These are phyloP conservation scores for Upupa epops DNA, from an alignment of 2,113 vertebrate genomes.

Conservation along the genomic window DNA sequence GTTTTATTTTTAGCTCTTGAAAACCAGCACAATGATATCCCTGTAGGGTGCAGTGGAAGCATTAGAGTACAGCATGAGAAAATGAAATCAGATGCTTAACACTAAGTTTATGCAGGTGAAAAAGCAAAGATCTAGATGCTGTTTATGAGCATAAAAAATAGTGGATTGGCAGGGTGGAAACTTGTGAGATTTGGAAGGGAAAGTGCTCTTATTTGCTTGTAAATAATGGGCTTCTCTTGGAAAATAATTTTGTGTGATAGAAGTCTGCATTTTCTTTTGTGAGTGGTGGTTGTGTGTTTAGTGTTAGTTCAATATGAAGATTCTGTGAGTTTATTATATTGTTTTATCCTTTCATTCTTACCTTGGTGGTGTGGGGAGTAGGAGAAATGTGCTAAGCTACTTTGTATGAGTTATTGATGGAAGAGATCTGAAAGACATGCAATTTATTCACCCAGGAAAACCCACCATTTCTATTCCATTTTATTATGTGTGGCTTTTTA, in stretches of 20 bases:
- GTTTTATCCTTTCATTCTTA: not conserved
- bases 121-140: not conserved
- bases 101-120: not conserved
- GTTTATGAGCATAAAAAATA: not conserved
- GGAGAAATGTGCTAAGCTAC: not conserved
- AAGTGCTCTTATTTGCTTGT: not conserved
- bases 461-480: not conserved
- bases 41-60: constrained; percentile 28
- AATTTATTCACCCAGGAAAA: not conserved
- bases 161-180: not conserved
- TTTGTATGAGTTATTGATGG: not conserved
- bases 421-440: not conserved
- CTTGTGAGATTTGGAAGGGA: not conserved
- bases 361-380: not conserved
- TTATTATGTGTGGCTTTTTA: not conserved
- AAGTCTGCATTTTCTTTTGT: not conserved
- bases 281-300: not conserved
- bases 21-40: constrained; percentile 32
- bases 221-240: not conserved
- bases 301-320: not conserved
- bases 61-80: constrained; percentile 1
- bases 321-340: not conserved
- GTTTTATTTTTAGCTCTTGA: constrained; percentile 62
- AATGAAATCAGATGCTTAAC: constrained; percentile 7
- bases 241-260: not conserved